Evolutionary conservation across 2,888 invertebrate genomes (phyloP), one percentile per base, ranked within the genome.

Genomic region (Lasius fuliginosus): DNA sequence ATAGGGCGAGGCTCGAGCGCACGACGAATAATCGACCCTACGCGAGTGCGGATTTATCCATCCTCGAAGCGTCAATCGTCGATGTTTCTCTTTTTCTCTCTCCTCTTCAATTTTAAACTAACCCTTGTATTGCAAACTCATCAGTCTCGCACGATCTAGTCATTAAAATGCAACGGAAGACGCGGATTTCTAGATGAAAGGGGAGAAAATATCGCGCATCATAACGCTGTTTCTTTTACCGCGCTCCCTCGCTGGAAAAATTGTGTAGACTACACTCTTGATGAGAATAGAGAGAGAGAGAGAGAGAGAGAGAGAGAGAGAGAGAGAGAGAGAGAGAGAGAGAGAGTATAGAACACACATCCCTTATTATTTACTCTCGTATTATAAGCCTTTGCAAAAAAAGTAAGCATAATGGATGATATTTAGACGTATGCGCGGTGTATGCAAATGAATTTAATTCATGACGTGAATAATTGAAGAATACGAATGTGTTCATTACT

Each of bases 111-210:
- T 87, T 92, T 91, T 85, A 88, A 91, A 91, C 88, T 86, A 89
- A 60, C 79, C 60, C 60, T 77, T 90, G 69, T 85, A 86, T 89
- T 90, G 86, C 87, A 86, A 86, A 86, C 53, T 92, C 92, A 91
- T 93, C 92, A 90, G 91, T 91, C 90, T 86, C 87, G 85, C 71
- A 76, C 83, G 85, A 87, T 84, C 87, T 65, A 83, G 84, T 90
- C 91, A 91, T 93, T 92, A 91, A 92, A 92, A 92, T 91, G 90
- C 92, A 93, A 91, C 90, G 88, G 88, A 81, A 88, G 89, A 90
- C 88, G 83, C 86, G 90, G 87, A 89, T 73, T 83, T 56, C 33
- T 49, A 4, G 42, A 64, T 49, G 58, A 85, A 83, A 88, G 81
- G 62, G 64, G 42, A 53, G 40, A 62, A 79, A 68, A 73, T 79